phyloP scores from a whole-genome alignment of 2,888 invertebrate genomes.

The Platycnemis pennipes region DNA sequence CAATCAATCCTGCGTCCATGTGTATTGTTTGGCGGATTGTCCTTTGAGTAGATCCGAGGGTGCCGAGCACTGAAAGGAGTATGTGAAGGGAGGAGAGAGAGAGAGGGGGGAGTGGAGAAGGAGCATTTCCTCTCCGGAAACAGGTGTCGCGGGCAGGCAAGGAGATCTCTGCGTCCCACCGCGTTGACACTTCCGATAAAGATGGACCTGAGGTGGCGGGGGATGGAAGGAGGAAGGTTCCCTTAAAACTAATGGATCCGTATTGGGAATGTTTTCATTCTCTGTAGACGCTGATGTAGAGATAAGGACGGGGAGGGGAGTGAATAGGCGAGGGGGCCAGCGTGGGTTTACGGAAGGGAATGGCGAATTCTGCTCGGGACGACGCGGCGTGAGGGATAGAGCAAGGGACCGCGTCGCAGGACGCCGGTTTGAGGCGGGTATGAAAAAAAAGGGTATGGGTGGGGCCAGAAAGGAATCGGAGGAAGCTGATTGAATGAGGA shows the following conservation, averaged over 20 bases:
- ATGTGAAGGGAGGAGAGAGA: background rate
- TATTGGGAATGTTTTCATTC: conserved; percentile 33
- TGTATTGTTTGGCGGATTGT: background rate
- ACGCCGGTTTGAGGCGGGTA: background rate
- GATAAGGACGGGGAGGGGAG: background rate
- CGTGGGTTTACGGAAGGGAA: background rate
- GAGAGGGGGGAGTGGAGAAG: background rate
- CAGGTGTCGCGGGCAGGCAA: conserved; percentile 15
- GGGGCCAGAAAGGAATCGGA: background rate
- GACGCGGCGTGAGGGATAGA: background rate
- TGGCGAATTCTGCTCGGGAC: background rate
- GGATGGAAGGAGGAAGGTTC: no score
- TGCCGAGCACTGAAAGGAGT: no score
- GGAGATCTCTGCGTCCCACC: background rate
- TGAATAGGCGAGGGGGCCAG: background rate
- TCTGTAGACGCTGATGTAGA: conserved; percentile 14
- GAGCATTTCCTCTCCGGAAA: background rate
- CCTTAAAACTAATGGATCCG: conserved; percentile 41
- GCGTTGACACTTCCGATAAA: conserved; percentile 36
- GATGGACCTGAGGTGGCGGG: conserved; percentile 1
- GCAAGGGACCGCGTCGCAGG: background rate
- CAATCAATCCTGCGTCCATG: background rate
- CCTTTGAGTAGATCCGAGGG: background rate
- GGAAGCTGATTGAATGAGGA: background rate
- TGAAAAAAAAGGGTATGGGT: background rate